A percentile compares a stretch with the other conserved stretches of the same genome.
Evolutionary conservation across 2,797 vertebrate genomes (phyloP).

Genomic region (Lateolabrax maculatus): DNA sequence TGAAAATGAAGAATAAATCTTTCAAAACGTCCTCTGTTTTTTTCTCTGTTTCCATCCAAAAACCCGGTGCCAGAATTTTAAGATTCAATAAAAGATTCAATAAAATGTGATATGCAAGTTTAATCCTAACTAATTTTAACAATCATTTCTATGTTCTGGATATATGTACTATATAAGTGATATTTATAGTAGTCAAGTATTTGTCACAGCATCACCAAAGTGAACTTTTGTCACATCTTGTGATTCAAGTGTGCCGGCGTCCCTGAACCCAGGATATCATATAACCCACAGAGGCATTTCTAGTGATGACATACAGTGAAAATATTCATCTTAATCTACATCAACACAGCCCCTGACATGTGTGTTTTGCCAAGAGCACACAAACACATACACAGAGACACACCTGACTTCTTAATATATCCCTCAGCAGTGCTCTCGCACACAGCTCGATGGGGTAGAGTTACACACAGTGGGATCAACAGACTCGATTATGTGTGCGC

Average conservation of each 20-base stretch:
- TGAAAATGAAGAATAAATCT: background rate
- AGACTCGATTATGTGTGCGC: constrained; percentile 19
- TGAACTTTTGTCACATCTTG: constrained; percentile 2
- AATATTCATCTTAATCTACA: constrained; percentile 50
- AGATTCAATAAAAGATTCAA: background rate
- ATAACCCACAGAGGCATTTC: background rate
- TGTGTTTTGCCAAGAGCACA: constrained; percentile 38
- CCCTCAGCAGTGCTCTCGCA: constrained; percentile 19
- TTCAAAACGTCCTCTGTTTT: background rate
- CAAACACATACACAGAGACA: constrained; percentile 1
- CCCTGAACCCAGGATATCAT: constrained; percentile 27
- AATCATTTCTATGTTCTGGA: background rate
- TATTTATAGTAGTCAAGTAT: background rate
- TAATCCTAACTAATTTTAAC: background rate
- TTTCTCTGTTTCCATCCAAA: background rate
- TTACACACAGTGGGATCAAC: constrained; percentile 51
- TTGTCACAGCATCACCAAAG: background rate
- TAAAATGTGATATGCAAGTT: background rate
- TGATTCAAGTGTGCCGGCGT: constrained; percentile 14
- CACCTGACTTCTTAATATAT: constrained; percentile 58
- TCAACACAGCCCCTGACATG: constrained; percentile 54
- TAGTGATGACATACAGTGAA: constrained; percentile 27
- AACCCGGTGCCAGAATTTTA: background rate
- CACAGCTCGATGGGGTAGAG: constrained; percentile 54
- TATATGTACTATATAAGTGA: background rate